Conservation (phyloP, 2,113 vertebrate genomes). For the Nothoprocta pentlandii region DNA sequence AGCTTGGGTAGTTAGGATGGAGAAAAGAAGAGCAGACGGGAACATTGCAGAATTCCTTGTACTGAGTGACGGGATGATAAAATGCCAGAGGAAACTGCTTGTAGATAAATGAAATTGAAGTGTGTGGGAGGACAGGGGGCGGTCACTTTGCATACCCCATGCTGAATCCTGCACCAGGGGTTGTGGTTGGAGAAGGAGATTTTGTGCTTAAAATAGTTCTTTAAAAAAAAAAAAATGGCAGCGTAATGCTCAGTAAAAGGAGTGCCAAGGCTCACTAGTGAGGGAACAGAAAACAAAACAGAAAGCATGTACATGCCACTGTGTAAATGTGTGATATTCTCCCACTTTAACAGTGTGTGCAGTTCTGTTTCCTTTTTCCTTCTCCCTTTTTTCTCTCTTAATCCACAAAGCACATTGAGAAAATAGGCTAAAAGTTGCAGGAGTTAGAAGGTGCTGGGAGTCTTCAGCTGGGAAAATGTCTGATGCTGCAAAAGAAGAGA, state of each 20-base stretch:
- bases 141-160: fast-evolving
- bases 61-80: slow-evolving; percentile 37
- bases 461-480: neutral
- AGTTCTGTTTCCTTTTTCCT: neutral
- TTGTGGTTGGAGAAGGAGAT: neutral
- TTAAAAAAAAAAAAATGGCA: neutral
- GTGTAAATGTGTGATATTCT: neutral
- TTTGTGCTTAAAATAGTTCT: neutral
- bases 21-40: neutral
- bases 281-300: neutral
- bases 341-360: neutral
- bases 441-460: neutral
- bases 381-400: neutral
- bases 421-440: neutral
- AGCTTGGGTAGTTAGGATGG: slow-evolving; percentile 1
- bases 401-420: neutral
- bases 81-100: slow-evolving; percentile 48
- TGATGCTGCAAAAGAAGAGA: neutral
- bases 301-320: neutral
- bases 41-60: neutral
- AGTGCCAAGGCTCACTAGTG: neutral
- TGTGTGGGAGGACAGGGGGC: neutral
- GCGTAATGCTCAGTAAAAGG: fast-evolving
- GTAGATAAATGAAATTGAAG: neutral
- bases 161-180: neutral